phyloP scores from a whole-genome alignment of 2,113 vertebrate genomes.

The Clinocottus analis region DNA sequence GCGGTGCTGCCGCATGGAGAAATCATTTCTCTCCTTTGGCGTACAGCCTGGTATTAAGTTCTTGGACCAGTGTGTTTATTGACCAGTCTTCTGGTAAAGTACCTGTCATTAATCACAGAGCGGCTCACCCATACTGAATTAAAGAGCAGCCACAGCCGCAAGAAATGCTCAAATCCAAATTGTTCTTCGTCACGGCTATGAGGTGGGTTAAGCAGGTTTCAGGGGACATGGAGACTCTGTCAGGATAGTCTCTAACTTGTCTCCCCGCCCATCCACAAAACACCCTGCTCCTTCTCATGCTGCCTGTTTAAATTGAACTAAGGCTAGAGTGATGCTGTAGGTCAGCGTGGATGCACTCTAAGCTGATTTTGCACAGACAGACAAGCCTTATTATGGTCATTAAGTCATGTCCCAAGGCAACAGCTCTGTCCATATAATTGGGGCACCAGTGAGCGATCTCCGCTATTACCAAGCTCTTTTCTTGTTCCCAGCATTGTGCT shows the following conservation, averaged over 20 bases:
- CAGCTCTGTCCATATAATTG: conserved; percentile 65
- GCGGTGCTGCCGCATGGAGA: conserved; percentile 15
- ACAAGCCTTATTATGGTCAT: conserved; percentile 71
- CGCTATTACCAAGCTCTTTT: conserved; percentile 47
- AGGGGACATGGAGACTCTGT: conserved; percentile 8
- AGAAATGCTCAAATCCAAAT: conserved; percentile 60
- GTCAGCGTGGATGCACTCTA: conserved; percentile 62
- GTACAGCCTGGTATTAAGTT: conserved; percentile 63
- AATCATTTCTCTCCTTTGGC: conserved; percentile 21
- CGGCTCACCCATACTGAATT: conserved; percentile 60
- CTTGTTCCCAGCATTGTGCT: conserved; percentile 43
- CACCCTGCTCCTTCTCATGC: conserved; percentile 6
- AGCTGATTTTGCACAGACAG: conserved; percentile 71
- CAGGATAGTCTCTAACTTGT: background rate
- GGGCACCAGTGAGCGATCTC: conserved; percentile 65
- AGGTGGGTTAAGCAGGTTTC: conserved; percentile 36
- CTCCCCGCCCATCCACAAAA: conserved; percentile 6
- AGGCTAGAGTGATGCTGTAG: conserved; percentile 47
- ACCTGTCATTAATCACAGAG: conserved; percentile 74
- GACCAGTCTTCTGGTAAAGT: conserved; percentile 69
- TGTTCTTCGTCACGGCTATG: conserved; percentile 54
- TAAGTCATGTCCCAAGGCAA: conserved; percentile 64
- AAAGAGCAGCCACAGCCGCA: conserved; percentile 60
- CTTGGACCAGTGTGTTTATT: conserved; percentile 64
- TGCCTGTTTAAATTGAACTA: conserved; percentile 56